phyloP scores from a whole-genome alignment of 2,888 invertebrate species.

The Drosophila buzzatii region DNA sequence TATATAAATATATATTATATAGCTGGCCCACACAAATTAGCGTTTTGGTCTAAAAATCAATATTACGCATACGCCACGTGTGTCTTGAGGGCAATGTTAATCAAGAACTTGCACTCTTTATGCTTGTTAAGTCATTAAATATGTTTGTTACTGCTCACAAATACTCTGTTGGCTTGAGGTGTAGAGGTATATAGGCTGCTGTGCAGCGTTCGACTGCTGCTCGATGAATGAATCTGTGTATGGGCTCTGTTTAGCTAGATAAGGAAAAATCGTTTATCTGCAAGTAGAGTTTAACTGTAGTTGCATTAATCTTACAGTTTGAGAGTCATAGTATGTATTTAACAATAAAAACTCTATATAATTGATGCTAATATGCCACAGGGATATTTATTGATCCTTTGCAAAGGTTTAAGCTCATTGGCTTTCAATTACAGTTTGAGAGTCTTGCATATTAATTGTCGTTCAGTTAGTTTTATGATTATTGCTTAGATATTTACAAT shows the following conservation, averaged over 20 bases:
- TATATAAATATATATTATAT: neutral
- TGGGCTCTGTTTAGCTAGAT: too few species aligned
- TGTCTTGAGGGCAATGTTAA: constrained; percentile 46
- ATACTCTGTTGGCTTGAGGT: neutral
- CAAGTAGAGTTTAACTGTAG: neutral
- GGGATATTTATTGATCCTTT: too few species aligned
- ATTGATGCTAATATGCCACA: too few species aligned
- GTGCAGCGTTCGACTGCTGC: neutral
- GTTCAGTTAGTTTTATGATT: too few species aligned
- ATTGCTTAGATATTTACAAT: too few species aligned
- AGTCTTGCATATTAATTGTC: too few species aligned
- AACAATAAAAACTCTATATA: too few species aligned
- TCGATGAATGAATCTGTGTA: neutral
- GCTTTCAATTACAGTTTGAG: too few species aligned
- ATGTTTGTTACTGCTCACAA: constrained; percentile 22
- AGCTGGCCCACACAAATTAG: constrained; percentile 37
- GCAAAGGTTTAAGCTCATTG: too few species aligned
- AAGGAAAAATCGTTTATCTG: neutral
- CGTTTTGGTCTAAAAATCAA: constrained; percentile 55
- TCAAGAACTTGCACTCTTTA: constrained; percentile 43
- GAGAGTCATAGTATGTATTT: too few species aligned
- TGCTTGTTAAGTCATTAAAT: constrained; percentile 52
- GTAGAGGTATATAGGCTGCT: neutral
- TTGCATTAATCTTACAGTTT: too few species aligned
- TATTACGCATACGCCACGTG: constrained; percentile 48